Base-by-base conservation (phyloP, 1,140 invertebrate species). In the Philotrypesis tridentata region DNA sequence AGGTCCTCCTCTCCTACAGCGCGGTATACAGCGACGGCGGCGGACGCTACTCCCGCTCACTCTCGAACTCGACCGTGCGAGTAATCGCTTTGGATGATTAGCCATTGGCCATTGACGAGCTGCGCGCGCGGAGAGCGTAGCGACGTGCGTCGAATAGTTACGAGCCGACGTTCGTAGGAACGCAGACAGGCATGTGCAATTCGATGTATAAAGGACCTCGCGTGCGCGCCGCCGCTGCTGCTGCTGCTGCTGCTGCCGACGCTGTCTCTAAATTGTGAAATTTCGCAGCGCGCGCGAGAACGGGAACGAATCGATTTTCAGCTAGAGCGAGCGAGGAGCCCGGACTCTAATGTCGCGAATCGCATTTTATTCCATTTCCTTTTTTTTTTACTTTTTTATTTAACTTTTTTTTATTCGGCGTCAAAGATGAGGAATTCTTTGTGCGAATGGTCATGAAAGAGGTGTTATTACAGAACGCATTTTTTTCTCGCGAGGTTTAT, bases 41-140 rank as follows among this genome's bases (percentile, higher is more conserved):
- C 27, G 2, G 25, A 21, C 31, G 27, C 72, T 55, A 17, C 14
- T 11, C 27, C 8, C 25, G 6, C 27, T 70, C 67, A 29, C 17
- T 29, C 55, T 27, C n/a, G 23, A 55, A 60, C 31, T 71, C 31
- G 48, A 25, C 23, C 65, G 73, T 63, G 73, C 73, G 80, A 82
- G 73, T 82, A 82, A 82, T 82, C 73, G 73, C 73, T 76, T 82
- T 76, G 80, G 73, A 76, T 82, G 80, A 82, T 82, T 82, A 82
- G 73, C 73, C 80, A 77, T 71, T 77, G 73, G 79, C 79, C 65
- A 72, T 68, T 81, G 79, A 81, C 61, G 65, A 21, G 31, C 21
- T 33, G 67, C n/a, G 33, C 33, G 23, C 33, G n/a, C 21, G 17
- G 70, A 23, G n/a, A 29, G 65, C 63, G 63, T 70, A 43, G 31